phyloP scores from a whole-genome alignment of 2,888 invertebrate genomes.

The Oegoconia quadripuncta region DNA sequence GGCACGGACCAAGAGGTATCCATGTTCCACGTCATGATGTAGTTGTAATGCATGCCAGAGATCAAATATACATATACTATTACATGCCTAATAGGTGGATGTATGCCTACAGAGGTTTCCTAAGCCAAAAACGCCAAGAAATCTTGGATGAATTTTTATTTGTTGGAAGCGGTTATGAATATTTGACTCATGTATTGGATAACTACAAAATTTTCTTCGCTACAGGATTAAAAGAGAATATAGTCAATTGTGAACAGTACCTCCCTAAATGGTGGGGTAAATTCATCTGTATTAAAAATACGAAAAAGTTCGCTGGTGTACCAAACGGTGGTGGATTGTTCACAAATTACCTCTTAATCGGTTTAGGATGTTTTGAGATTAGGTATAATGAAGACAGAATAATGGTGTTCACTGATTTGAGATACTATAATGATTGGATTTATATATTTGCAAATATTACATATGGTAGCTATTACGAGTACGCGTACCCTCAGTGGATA shows the following conservation, averaged over 20 bases:
- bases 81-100: not conserved
- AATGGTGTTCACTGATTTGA: conserved; percentile 47
- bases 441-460: conserved; percentile 23
- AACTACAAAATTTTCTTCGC: conserved; percentile 25
- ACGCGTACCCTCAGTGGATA: conserved; percentile 50
- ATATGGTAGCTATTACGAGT: conserved; percentile 47
- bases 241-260: conserved; percentile 30
- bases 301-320: conserved; percentile 26
- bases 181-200: conserved; percentile 23
- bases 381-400: conserved; percentile 49
- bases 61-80: conserved; percentile 21
- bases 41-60: conserved; percentile 22
- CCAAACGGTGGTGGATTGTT: conserved; percentile 44
- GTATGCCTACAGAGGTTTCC: conserved; percentile 1
- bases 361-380: conserved; percentile 51
- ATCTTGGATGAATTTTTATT: no score
- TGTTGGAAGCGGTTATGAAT: conserved; percentile 19
- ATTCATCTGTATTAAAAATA: conserved; percentile 31
- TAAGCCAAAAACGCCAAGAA: not conserved
- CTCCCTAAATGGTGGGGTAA: conserved; percentile 36
- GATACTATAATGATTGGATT: conserved; percentile 40
- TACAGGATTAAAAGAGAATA: not conserved
- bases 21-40: conserved; percentile 31
- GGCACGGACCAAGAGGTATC: conserved; percentile 27
- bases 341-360: conserved; percentile 20